Conservation (phyloP, 2,888 invertebrate genomes). For the Rhingia campestris region DNA sequence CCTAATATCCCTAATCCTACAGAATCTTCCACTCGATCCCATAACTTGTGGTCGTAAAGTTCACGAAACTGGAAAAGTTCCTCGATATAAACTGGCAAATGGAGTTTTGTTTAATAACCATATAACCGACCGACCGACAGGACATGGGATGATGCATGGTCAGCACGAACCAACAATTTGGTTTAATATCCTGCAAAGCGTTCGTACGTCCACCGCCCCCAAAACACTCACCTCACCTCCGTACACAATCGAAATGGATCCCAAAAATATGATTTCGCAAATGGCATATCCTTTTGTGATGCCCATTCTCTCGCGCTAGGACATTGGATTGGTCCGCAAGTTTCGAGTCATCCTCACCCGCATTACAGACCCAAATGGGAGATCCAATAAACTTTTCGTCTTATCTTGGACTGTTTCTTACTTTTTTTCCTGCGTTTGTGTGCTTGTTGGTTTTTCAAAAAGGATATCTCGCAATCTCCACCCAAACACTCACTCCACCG, state of each 20-base stretch:
- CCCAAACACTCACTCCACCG: constrained; percentile 18
- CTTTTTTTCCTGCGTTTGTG: constrained; percentile 19
- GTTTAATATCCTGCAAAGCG: constrained; percentile 74
- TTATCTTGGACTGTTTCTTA: constrained; percentile 62
- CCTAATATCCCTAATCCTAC: constrained; percentile 22
- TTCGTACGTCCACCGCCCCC: constrained; percentile 36
- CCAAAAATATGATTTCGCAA: constrained; percentile 72
- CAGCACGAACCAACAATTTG: constrained; percentile 71
- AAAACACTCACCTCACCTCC: background rate
- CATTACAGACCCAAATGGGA: constrained; percentile 32
- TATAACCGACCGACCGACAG: constrained; percentile 17
- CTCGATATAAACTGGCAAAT: constrained; percentile 35
- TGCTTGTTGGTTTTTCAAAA: constrained; percentile 22
- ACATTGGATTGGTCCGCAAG: constrained; percentile 48
- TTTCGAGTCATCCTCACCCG: constrained; percentile 56
- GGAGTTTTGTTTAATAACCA: constrained; percentile 54
- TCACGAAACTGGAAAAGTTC: constrained; percentile 57
- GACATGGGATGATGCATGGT: constrained; percentile 67
- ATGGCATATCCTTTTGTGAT: constrained; percentile 65
- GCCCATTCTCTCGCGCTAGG: constrained; percentile 2
- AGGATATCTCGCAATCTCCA: background rate
- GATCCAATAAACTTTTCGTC: constrained; percentile 72
- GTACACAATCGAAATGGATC: constrained; percentile 63
- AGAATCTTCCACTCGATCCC: constrained; percentile 13
- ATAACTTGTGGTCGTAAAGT: constrained; percentile 59